Evolutionary conservation across 2,888 invertebrate species (phyloP), one percentile per base, ranked within the genome.

Genomic region (Tiphia femorata): DNA sequence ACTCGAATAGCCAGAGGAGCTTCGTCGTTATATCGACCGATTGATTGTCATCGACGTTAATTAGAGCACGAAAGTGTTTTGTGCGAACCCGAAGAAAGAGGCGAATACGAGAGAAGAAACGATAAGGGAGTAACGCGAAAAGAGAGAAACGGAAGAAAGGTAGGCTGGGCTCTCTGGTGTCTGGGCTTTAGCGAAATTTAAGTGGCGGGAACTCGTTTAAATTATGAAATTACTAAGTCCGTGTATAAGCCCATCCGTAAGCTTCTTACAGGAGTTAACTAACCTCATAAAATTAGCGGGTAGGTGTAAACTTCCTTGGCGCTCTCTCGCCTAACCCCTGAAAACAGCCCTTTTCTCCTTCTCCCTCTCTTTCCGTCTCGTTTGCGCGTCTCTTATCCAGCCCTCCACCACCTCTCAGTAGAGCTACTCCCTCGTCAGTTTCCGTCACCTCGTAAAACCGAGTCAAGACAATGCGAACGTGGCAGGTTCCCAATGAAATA

Each of bases 201-300:
- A 47, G 44, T 16, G 12, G 16, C 37, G 33, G 27, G 46, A 49
- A 52, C 66, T 65, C 69, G 57, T 73, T 70, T 71, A 67, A 73
- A 72, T 72, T 67, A 72, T 71, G 69, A 72, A 73, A 72, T 72
- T 73, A 69, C 71, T 56, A 62, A 69, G 60, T 60, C 50, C 58
- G 53, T 58, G 62, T 68, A 68, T 60, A 62, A 68, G 55, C 52
- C 41, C 54, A 40, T 49, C 59, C 49, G 62, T 71, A 75, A 76
- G 71, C 72, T 70, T 68, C 71, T 72, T 73, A 67, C 55, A 60
- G 63, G 70, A 74, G 72, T 73, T 74, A 76, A 76, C 72, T 70
- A 76, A 71, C 67, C 71, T 73, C 72, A 55, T 76, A 76, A 76
- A 76, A 75, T 75, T 75, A 73, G 75, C 69, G 67, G 70, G 58